phyloP scores from a whole-genome alignment of 2,113 vertebrate species.

The Illadopsis cleaveri region DNA sequence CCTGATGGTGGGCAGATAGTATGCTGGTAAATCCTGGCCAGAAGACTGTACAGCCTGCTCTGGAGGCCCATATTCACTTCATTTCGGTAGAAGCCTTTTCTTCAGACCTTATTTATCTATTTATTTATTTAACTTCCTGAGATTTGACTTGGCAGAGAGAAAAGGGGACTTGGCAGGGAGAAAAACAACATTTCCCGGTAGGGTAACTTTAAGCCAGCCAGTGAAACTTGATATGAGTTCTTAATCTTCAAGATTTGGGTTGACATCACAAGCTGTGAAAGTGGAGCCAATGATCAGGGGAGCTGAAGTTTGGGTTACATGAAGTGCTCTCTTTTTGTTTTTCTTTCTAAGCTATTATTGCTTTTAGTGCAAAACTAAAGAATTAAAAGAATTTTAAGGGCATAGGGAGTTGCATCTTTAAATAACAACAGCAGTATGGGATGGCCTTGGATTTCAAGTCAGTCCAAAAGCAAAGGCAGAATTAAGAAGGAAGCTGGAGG shows the following conservation, averaged over 20 bases:
- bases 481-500: not conserved
- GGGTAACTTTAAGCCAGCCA: not conserved
- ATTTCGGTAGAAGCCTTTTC: not conserved
- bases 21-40: not conserved
- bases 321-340: not conserved
- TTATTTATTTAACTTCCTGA: not conserved
- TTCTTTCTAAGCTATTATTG: not conserved
- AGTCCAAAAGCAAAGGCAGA: not conserved
- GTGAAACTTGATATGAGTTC: not conserved
- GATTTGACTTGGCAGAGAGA: not conserved
- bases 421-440: not conserved
- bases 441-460: not conserved
- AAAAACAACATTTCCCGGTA: not conserved
- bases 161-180: not conserved
- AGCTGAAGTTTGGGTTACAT: not conserved
- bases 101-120: not conserved
- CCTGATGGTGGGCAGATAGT: not conserved
- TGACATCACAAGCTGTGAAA: constrained; percentile 20
- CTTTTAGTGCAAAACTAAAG: not conserved
- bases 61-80: not conserved
- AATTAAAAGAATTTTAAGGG: not conserved
- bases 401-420: not conserved
- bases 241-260: constrained; percentile 21
- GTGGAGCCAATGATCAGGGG: not conserved
- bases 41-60: not conserved